Evolutionary conservation across 2,797 vertebrate genomes (phyloP).

Genomic region (Phrynocephalus guinanensis): DNA sequence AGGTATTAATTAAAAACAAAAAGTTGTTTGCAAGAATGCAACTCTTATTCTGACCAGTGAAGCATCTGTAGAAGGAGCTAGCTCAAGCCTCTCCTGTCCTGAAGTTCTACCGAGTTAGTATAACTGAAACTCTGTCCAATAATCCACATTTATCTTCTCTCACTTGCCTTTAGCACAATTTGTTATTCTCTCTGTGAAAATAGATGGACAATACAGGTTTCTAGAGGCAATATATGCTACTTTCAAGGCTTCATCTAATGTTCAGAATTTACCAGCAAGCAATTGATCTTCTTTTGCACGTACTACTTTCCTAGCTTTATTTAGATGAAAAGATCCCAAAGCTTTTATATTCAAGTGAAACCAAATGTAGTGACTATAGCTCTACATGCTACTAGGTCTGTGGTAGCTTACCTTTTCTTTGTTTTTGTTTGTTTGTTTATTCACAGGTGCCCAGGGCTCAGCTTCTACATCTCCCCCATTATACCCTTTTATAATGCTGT

Average conservation of each 20-base stretch:
- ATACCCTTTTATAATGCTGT: conserved; percentile 91
- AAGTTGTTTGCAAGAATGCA: neutral
- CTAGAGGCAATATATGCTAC: neutral
- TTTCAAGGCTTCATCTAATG: neutral
- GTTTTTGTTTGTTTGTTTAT: conserved; percentile 20
- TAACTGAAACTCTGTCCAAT: neutral
- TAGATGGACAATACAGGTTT: neutral
- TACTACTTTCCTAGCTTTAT: neutral
- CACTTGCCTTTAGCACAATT: neutral
- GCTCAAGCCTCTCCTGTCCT: neutral
- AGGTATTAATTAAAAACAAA: too few relatives aligned
- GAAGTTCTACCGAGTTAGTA: neutral
- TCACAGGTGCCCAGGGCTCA: conserved; percentile 91
- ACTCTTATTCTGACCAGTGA: neutral
- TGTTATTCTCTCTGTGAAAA: neutral
- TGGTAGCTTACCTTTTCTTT: conserved; percentile 37
- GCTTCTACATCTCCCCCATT: conserved; percentile 85
- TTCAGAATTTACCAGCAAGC: neutral
- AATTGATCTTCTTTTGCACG: neutral
- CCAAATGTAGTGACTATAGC: neutral
- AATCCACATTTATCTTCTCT: neutral
- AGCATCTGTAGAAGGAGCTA: neutral
- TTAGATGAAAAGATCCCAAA: neutral
- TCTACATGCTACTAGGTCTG: neutral
- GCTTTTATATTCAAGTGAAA: neutral